Evolutionary conservation across 1,140 invertebrate genomes (phyloP), one percentile per base, ranked within the genome.

Genomic region (Oreohelix idahoensis): DNA sequence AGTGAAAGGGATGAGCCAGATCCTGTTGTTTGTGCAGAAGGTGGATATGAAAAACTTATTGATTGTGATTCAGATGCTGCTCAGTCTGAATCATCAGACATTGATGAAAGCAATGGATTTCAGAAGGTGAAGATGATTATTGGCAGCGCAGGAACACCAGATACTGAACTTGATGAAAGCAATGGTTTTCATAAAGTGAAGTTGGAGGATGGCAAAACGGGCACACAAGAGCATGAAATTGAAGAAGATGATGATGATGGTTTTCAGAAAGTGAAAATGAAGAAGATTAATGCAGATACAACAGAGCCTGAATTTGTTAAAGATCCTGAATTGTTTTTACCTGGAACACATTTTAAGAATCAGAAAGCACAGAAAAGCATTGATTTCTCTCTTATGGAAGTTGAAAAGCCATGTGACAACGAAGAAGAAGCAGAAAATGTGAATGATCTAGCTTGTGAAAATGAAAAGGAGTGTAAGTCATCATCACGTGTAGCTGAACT

Each of bases 181-280:
- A 66, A 66, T 66, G 63, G 63, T 66, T 66, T 66, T 66, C 63
- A 66, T 66, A 66, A 66, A 66, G n/a, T 66, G 29, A 32, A 32
- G 8, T 2, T 66, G 29, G 63, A 32, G 8, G 63, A 32, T 66
- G 29, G 5, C 29, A 32, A 35, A 8, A 5, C 63, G 17, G 29
- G 29, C 20, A 32, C 29, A 66, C 63, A 17, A 8, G n/a, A 66
- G 1, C n/a, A 32, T 10, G 29, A 32, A 66, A 2, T 66, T 35
- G n/a, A 66, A 8, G 63, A 66, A 29, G 15, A 13, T 58, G 53
- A 58, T 23, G 29, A 32, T 29, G 29, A 66, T 29, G 29, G 20
- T 29, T 66, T 66, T 66, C 63, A 32, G 63, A 66, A 66, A 32
- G 20, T 66, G 11, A 66, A 66, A 66, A 32, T 66, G 2, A 32